phyloP scores from a whole-genome alignment of 1,140 invertebrate species.

The Eurosta solidaginis region DNA sequence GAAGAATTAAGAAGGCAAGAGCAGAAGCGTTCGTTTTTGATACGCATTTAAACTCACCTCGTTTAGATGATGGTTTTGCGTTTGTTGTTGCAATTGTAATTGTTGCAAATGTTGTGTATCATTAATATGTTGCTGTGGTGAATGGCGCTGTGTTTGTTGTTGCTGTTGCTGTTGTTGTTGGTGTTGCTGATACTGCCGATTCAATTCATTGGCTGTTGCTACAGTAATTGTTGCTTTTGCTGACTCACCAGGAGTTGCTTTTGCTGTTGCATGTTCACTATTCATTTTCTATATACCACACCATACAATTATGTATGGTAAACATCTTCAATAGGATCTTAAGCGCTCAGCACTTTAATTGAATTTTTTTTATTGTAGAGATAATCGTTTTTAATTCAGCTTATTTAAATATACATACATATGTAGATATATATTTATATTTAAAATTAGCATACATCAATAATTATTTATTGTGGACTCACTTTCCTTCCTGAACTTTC shows the following conservation, averaged over 20 bases:
- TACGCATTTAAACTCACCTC: neutral
- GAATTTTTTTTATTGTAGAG: neutral
- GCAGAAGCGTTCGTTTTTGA: neutral
- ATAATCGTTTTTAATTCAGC: neutral
- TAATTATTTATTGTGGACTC: too few relatives aligned
- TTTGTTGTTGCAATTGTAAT: neutral
- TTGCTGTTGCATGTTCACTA: slow-evolving; percentile 30
- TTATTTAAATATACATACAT: neutral
- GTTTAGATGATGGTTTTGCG: slow-evolving; percentile 21
- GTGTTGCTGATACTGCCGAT: slow-evolving; percentile 31
- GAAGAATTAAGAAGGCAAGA: too few relatives aligned
- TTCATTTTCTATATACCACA: slow-evolving; percentile 27
- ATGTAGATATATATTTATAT: neutral
- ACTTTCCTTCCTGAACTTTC: too few relatives aligned
- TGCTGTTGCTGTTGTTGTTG: slow-evolving; percentile 40
- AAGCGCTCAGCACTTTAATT: neutral
- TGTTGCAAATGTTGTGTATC: slow-evolving; percentile 17
- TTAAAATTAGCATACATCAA: too few relatives aligned
- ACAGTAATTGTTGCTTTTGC: slow-evolving; percentile 37
- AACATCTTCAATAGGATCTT: neutral
- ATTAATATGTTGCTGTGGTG: slow-evolving; percentile 25
- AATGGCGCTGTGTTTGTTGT: slow-evolving; percentile 30
- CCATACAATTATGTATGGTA: neutral
- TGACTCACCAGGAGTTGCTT: slow-evolving; percentile 32
- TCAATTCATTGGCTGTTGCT: slow-evolving; percentile 35